Evolutionary conservation across 1,140 invertebrate species (phyloP).

Genomic region (Drosophila mauritiana): DNA sequence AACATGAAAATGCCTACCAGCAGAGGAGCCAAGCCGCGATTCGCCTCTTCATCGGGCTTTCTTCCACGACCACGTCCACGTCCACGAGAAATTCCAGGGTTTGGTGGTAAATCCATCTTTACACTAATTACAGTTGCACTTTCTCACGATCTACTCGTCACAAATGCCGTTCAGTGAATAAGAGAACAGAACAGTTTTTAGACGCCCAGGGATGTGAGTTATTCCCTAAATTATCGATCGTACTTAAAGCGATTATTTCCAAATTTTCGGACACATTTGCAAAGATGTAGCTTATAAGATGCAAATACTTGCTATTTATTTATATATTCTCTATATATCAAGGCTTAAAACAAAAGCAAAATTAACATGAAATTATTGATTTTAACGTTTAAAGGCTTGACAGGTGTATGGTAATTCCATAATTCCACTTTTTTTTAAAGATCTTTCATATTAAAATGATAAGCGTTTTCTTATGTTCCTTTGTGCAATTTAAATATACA

Average conservation of each 20-base stretch:
- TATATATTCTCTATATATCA: too few species aligned
- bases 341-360: too few species aligned
- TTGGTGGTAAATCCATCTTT: background rate
- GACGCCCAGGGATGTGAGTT: background rate
- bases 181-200: background rate
- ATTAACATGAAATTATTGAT: too few species aligned
- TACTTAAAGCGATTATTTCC: background rate
- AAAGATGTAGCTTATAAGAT: background rate
- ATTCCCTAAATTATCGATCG: background rate
- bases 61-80: slow-evolving; percentile 41
- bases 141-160: background rate
- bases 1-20: slow-evolving; percentile 18
- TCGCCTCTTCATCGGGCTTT: slow-evolving; percentile 15
- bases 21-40: background rate
- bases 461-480: too few species aligned
- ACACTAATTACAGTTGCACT: too few species aligned
- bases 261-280: background rate
- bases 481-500: too few species aligned
- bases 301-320: background rate
- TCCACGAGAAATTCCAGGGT: slow-evolving; percentile 35
- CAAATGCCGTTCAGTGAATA: background rate
- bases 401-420: too few species aligned
- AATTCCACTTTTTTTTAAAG: too few species aligned
- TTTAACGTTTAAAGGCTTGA: too few species aligned
- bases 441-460: too few species aligned